Percentiles rank a stretch among this genome's conserved stretches.
Evolutionary conservation across 2,797 vertebrate species (phyloP).

Genomic region (Pithecia hirsuta): DNA sequence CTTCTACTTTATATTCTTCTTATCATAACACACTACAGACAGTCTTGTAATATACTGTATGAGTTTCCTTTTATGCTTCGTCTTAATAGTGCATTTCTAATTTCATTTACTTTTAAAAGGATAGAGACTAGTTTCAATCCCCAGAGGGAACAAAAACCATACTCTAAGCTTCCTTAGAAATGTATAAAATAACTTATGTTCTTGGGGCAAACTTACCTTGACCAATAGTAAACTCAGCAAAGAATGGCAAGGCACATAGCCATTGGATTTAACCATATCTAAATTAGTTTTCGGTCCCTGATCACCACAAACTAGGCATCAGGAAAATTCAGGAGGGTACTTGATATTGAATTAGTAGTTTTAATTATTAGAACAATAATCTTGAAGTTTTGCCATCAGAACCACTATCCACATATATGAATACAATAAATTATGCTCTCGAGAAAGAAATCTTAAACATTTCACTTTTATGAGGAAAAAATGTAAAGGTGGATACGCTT

Average conservation of each 20-base stretch:
- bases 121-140: not conserved
- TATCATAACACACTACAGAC: not conserved
- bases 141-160: not conserved
- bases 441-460: not conserved
- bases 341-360: not conserved
- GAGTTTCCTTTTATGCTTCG: not conserved
- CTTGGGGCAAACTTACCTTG: not conserved
- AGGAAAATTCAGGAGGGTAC: not conserved
- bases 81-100: not conserved
- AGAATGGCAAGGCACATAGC: not conserved
- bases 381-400: not conserved
- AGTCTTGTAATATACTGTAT: not conserved
- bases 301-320: not conserved
- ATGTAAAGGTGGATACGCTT: not conserved
- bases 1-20: not conserved
- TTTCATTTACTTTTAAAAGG: constrained; percentile 27
- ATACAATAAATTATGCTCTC: not conserved
- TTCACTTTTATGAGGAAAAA: not conserved
- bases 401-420: not conserved
- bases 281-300: not conserved
- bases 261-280: not conserved
- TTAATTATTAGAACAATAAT: not conserved
- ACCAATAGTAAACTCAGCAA: not conserved
- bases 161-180: not conserved
- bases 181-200: not conserved